A percentile compares a stretch with the other conserved stretches of the same genome.
Evolutionary conservation across 2,888 invertebrate species (phyloP).

Genomic region (Aporophyla nigra): DNA sequence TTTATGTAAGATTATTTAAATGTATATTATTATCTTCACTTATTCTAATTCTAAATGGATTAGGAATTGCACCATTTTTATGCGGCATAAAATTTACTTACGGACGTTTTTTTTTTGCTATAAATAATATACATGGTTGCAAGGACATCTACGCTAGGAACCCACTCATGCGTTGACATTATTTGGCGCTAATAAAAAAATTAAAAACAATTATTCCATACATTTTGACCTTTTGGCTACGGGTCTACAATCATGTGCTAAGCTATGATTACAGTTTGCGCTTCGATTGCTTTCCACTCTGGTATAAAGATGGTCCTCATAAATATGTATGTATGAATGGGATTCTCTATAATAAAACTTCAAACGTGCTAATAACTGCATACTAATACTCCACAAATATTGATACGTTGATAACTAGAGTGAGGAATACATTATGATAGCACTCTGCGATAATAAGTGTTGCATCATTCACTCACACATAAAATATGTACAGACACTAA

Average conservation of each 20-base stretch:
- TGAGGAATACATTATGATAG: background rate
- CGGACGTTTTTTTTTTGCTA: too few relatives aligned
- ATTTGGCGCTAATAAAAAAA: too few relatives aligned
- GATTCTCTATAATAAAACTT: background rate
- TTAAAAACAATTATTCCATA: too few relatives aligned
- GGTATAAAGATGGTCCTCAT: background rate
- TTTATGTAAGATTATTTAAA: constrained; percentile 23
- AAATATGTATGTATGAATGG: background rate
- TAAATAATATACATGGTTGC: too few relatives aligned
- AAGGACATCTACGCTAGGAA: too few relatives aligned
- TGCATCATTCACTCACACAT: constrained; percentile 1
- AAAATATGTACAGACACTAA: background rate
- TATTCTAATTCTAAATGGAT: background rate
- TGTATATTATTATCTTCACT: background rate
- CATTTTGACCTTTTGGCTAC: too few relatives aligned
- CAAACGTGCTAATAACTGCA: background rate
- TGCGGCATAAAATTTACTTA: too few relatives aligned
- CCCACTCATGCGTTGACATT: too few relatives aligned
- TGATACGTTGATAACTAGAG: constrained; percentile 11
- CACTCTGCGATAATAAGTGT: background rate
- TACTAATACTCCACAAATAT: background rate
- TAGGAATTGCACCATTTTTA: background rate
- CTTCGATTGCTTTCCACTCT: too few relatives aligned
- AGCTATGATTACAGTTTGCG: too few relatives aligned
- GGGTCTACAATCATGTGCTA: too few relatives aligned